Evolutionary conservation across 1,140 invertebrate genomes (phyloP), one percentile per base, ranked within the genome.

Genomic region (Drosophila pruinosa): DNA sequence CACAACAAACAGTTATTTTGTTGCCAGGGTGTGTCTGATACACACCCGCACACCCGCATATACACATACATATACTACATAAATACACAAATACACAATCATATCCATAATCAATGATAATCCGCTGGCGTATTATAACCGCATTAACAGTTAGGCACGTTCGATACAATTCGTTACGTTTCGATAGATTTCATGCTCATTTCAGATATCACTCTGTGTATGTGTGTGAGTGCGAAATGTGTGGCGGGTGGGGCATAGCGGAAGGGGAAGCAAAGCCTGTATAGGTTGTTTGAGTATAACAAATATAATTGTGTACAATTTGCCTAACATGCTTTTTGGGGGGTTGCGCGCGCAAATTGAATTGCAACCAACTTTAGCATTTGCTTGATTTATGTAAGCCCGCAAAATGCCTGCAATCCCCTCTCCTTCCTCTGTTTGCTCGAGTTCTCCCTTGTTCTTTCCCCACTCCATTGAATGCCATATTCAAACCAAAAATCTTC

Each of bases 121-220:
- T 88, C 82, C 82, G 72, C 50, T 78, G 83, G 82, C 82, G 82
- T 88, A 88, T 88, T 88, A 88, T 88, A 88, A 88, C 82, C 82
- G 75, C 82, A 88, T 88, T 88, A 88, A 88, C 82, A 88, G 82
- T 89, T 88, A 89, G 82, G 78, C 82, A 88, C 82, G 82, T 88
- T 82, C 83, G 64, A 72, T 78, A 78, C 78, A 86, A 88, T 88
- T 86, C 82, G 81, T 86, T 86, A 78, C 81, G 81, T 86, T 72
- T 73, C 74, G 45, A 81, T 86, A 88, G 82, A 86, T 88, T 86
- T 86, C 81, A 74, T 86, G 81, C 78, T 78, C 74, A 75, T 86
- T 85, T 86, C 82, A 75, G 77, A 10, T 63, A 69, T 43, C 52
- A 28, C 21, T 56, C 10, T 21, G 41, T 45, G 22, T 36, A 8